Percentiles rank a stretch among this genome's conserved stretches.
Evolutionary conservation across 2,113 vertebrate genomes (phyloP).

Genomic region (Rhadina sibilatrix): DNA sequence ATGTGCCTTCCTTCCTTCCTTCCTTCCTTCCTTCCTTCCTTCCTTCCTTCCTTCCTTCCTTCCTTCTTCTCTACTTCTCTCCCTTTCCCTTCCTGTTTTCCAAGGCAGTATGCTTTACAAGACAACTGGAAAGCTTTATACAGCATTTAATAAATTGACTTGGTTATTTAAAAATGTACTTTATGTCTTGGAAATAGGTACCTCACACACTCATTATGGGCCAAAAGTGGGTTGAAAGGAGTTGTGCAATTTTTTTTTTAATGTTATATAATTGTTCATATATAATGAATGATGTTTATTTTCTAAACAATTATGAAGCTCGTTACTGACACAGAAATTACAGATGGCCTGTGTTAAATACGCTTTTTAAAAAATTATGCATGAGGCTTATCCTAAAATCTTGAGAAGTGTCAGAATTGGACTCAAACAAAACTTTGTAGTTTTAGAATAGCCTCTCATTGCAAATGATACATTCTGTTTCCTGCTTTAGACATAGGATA

Average conservation of each 20-base stretch:
- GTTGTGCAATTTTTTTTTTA: background rate
- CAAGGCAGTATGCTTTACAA: background rate
- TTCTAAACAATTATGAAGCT: slow-evolving; percentile 8
- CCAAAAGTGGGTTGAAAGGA: background rate
- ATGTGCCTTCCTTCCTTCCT: background rate
- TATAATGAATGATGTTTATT: background rate
- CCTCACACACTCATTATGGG: background rate
- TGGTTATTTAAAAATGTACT: background rate
- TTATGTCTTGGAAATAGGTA: background rate
- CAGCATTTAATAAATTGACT: background rate
- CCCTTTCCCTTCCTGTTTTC: background rate
- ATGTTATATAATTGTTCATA: background rate
- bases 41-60: background rate
- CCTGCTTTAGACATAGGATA: background rate
- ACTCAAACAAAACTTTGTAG: background rate
- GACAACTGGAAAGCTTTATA: background rate
- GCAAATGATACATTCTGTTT: background rate
- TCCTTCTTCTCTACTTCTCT: too few relatives aligned
- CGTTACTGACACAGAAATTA: slow-evolving; percentile 17
- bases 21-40: background rate
- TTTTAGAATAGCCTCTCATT: background rate
- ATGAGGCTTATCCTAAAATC: background rate
- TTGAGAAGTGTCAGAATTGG: background rate
- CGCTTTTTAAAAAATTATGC: background rate
- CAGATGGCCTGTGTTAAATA: background rate